These are phyloP conservation scores for Drosophila quinaria DNA, from an alignment of 2,888 invertebrate genomes.

Conservation along the genomic window DNA sequence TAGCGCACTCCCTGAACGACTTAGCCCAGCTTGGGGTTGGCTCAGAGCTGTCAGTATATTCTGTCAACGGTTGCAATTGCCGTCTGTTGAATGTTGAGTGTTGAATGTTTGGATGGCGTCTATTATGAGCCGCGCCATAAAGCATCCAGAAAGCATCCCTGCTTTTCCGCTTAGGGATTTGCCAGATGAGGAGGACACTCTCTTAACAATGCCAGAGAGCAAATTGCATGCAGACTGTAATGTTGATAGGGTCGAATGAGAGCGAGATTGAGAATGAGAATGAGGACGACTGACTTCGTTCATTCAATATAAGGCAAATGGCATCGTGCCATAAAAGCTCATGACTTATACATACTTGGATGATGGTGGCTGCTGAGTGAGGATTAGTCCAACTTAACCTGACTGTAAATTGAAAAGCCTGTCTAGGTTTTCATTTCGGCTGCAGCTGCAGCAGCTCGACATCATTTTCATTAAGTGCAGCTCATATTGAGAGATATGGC, in stretches of 20 bases:
- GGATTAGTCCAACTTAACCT: constrained; percentile 58
- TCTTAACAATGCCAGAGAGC: constrained; percentile 51
- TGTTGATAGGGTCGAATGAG: constrained; percentile 10
- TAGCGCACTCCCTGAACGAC: constrained; percentile 51
- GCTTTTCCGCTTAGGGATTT: constrained; percentile 63
- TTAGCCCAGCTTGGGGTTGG: constrained; percentile 41
- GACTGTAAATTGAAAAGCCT: constrained; percentile 61
- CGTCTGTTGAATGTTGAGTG: neutral
- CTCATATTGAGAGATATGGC: constrained; percentile 50
- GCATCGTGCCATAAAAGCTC: constrained; percentile 59
- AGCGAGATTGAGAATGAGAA: constrained; percentile 1
- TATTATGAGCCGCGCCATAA: constrained; percentile 42
- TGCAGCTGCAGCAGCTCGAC: constrained; percentile 35
- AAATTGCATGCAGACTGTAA: constrained; percentile 51
- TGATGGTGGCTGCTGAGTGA: constrained; percentile 33
- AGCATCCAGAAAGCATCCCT: constrained; percentile 63
- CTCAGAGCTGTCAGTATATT: constrained; percentile 33
- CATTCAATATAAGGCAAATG: constrained; percentile 65
- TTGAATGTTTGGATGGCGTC: constrained; percentile 7
- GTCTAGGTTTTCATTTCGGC: constrained; percentile 27
- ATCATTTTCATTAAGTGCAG: constrained; percentile 68
- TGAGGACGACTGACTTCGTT: constrained; percentile 48
- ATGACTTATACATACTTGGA: constrained; percentile 12
- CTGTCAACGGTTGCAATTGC: constrained; percentile 17
- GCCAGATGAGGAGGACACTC: constrained; percentile 37